These are phyloP conservation scores for Bubo scandiacus DNA, from an alignment of 2,113 vertebrate genomes.

Conservation along the genomic window DNA sequence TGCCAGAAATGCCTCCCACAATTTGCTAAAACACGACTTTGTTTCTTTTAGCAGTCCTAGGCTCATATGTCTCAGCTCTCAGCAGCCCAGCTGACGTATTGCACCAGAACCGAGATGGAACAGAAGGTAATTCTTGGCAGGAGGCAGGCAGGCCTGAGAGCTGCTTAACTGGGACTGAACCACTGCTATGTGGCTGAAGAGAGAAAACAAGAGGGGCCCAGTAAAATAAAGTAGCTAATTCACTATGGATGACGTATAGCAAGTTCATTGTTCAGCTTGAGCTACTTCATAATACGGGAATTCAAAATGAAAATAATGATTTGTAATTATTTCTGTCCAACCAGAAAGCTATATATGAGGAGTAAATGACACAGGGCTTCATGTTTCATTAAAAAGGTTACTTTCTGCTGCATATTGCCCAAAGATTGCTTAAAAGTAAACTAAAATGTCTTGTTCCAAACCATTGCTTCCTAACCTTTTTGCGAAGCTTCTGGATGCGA, in stretches of 20 bases:
- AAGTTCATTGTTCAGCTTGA: neutral
- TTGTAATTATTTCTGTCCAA: neutral
- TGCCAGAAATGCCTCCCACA: neutral
- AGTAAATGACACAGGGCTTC: neutral
- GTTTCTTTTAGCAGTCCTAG: neutral
- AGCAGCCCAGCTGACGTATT: neutral
- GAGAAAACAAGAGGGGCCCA: neutral
- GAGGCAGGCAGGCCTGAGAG: neutral
- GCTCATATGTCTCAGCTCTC: neutral
- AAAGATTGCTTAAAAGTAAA: neutral
- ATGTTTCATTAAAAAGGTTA: neutral
- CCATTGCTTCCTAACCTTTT: conserved; percentile 81
- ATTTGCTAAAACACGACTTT: neutral
- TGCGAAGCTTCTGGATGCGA: conserved; percentile 97
- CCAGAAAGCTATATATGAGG: neutral
- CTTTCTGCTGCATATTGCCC: neutral
- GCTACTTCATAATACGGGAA: neutral
- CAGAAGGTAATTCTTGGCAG: neutral
- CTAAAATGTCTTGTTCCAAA: neutral
- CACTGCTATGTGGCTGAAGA: neutral
- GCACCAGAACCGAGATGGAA: rapidly evolving
- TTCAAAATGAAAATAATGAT: neutral
- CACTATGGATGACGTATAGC: neutral
- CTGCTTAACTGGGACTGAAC: neutral
- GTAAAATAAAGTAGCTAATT: neutral